These are phyloP conservation scores for Falco novaeseelandiae DNA, from an alignment of 2,797 vertebrate species.

Conservation along the genomic window DNA sequence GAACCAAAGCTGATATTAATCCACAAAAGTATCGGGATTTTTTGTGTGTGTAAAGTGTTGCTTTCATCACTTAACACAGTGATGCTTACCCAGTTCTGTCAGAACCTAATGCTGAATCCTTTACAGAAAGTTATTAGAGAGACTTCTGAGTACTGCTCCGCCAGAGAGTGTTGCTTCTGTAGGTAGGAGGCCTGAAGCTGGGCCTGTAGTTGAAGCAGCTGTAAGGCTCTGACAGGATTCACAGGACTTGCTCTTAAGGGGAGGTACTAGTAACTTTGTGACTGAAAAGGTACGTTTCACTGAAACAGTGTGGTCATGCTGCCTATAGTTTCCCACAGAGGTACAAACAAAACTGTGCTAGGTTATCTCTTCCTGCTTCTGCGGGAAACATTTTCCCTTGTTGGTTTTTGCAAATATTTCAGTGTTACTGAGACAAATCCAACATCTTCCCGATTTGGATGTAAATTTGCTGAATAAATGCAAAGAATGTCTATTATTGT, in stretches of 20 bases:
- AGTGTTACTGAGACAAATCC: constrained; percentile 22
- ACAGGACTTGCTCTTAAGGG: neutral
- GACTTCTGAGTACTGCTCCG: neutral
- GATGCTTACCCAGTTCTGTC: neutral
- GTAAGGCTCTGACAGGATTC: neutral
- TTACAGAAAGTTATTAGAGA: neutral
- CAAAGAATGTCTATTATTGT: constrained; percentile 30
- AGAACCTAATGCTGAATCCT: neutral
- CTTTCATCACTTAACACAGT: neutral
- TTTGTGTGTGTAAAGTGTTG: neutral
- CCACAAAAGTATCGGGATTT: neutral
- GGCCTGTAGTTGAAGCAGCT: neutral
- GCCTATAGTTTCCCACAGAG: neutral
- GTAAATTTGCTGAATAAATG: constrained; percentile 62
- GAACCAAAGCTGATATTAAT: neutral
- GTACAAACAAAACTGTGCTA: neutral
- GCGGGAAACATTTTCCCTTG: neutral
- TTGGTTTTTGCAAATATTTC: constrained; percentile 41
- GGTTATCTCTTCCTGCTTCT: constrained; percentile 23
- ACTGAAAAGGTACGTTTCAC: neutral
- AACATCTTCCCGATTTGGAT: constrained; percentile 11
- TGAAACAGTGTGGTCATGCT: neutral
- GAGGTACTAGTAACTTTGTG: neutral
- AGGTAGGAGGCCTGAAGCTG: neutral
- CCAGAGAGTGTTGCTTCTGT: neutral